Evolutionary conservation across 1,140 invertebrate genomes (phyloP).

Genomic region (Leptopilina boulardi): DNA sequence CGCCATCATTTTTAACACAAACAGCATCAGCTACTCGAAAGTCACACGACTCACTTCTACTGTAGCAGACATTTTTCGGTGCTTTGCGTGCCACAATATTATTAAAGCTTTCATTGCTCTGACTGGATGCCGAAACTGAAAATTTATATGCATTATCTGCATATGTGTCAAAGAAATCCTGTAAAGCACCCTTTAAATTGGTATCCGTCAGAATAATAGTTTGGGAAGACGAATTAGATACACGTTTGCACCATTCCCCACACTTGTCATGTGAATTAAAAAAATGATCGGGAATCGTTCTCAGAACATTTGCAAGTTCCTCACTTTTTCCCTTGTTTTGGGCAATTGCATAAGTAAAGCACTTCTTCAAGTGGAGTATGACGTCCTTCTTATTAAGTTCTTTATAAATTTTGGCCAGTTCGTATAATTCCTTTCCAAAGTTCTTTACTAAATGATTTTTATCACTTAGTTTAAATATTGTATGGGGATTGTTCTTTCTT

Average conservation of each 20-base stretch:
- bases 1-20: slow-evolving; percentile 43
- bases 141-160: slow-evolving; percentile 42
- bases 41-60: slow-evolving; percentile 44
- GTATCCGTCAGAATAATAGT: slow-evolving; percentile 30
- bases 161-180: slow-evolving; percentile 41
- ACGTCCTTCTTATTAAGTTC: no score
- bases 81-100: slow-evolving; percentile 39
- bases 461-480: no score
- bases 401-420: no score
- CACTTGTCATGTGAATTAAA: slow-evolving; percentile 45
- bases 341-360: no score
- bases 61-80: slow-evolving; percentile 42
- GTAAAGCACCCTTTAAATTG: slow-evolving; percentile 19
- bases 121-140: slow-evolving; percentile 44
- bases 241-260: slow-evolving; percentile 43
- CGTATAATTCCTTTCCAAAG: no score
- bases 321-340: no score
- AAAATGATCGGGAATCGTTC: slow-evolving; percentile 45
- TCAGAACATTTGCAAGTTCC: slow-evolving; percentile 2
- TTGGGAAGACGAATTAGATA: not conserved
- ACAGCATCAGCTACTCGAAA: slow-evolving; percentile 42
- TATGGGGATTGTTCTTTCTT: no score
- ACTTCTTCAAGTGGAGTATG: no score
- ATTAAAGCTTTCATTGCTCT: slow-evolving; percentile 43
- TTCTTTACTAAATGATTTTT: no score